Conservation (phyloP, 2,888 invertebrate genomes). For the Synergus gifuensis region DNA sequence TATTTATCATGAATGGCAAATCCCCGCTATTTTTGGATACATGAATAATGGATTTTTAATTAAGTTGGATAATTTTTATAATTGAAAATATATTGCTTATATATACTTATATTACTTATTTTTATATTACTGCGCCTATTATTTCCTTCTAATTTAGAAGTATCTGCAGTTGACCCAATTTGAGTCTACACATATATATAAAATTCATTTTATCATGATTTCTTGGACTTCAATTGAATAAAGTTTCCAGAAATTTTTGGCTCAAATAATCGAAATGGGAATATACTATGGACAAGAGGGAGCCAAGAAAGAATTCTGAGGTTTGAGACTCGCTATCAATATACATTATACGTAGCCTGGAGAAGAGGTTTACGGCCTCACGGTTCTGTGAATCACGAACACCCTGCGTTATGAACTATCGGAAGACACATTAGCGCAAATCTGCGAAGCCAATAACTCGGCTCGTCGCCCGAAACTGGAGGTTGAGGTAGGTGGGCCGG, state of each 20-base stretch:
- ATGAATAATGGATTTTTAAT: not conserved
- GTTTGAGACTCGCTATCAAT: conserved; percentile 10
- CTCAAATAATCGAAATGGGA: not conserved
- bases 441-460: conserved; percentile 75
- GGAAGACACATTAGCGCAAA: conserved; percentile 75
- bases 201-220: too few species aligned
- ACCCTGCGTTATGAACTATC: conserved; percentile 70
- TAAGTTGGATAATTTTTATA: not conserved
- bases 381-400: conserved; percentile 64
- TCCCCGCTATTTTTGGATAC: not conserved
- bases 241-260: too few species aligned
- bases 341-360: conserved; percentile 15
- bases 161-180: too few species aligned
- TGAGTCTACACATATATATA: too few species aligned
- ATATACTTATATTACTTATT: too few species aligned
- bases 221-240: too few species aligned
- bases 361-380: conserved; percentile 64
- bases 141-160: too few species aligned
- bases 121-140: too few species aligned
- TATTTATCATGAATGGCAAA: conserved; percentile 12
- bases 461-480: conserved; percentile 61
- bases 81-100: too few species aligned
- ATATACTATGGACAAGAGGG: not conserved
- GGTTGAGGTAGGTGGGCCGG: conserved; percentile 50
- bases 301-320: not conserved